A percentile compares a stretch with the other conserved stretches of the same genome.
These are phyloP conservation scores for Campopleginae sp. DNA, from an alignment of 2,888 invertebrate species.

Conservation along the genomic window DNA sequence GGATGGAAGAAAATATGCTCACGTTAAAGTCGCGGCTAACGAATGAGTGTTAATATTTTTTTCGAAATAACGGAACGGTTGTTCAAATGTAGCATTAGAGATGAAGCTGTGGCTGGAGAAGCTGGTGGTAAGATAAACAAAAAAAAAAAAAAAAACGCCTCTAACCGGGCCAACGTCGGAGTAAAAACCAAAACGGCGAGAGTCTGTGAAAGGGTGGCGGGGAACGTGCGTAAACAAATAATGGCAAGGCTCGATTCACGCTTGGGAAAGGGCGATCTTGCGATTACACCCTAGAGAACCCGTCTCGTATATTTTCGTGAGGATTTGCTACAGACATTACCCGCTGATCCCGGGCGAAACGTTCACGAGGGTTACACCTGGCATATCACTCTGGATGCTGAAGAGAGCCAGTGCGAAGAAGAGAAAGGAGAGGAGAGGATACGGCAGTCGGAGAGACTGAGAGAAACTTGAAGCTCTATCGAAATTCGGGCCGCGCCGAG, in stretches of 20 bases:
- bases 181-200: slow-evolving; percentile 27
- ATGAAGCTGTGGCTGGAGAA: neutral
- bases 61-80: too few species aligned
- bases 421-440: slow-evolving; percentile 6
- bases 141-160: neutral
- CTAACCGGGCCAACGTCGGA: slow-evolving; percentile 13
- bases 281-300: slow-evolving; percentile 62
- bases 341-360: slow-evolving; percentile 57
- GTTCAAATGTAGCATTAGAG: too few species aligned
- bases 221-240: slow-evolving; percentile 56
- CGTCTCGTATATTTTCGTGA: slow-evolving; percentile 58
- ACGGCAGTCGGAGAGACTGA: neutral
- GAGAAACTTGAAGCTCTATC: slow-evolving; percentile 33
- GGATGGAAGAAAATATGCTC: too few species aligned
- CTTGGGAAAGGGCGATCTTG: slow-evolving; percentile 38
- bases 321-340: slow-evolving; percentile 63
- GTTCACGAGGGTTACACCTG: slow-evolving; percentile 52
- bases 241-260: slow-evolving; percentile 53
- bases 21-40: too few species aligned
- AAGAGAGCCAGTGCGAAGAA: slow-evolving; percentile 2
- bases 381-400: slow-evolving; percentile 32
- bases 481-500: slow-evolving; percentile 49
- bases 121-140: neutral
- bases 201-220: neutral
- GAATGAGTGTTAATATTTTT: too few species aligned